These are phyloP conservation scores for Diadegma fenestrale DNA, from an alignment of 2,888 invertebrate genomes.

Conservation along the genomic window DNA sequence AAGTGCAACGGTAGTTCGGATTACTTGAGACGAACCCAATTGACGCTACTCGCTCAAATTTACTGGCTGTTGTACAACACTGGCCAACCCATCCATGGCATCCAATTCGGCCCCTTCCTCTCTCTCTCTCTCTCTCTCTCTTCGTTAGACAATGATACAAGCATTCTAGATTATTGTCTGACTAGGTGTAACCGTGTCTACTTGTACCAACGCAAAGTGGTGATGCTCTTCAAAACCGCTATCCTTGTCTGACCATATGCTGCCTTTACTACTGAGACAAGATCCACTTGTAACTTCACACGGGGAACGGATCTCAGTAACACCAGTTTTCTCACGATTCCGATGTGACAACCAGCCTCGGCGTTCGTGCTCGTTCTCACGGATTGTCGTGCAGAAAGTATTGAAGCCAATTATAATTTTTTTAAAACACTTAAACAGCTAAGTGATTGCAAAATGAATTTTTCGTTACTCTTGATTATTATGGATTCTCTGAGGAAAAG, in stretches of 20 bases:
- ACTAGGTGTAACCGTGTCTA: constrained; percentile 64
- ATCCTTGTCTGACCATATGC: constrained; percentile 65
- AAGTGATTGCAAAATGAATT: neutral
- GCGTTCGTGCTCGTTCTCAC: neutral
- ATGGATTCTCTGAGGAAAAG: neutral
- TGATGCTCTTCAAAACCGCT: constrained; percentile 20
- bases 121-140: neutral
- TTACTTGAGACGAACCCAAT: constrained; percentile 29
- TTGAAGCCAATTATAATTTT: neutral
- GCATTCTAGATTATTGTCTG: constrained; percentile 64
- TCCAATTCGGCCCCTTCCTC: neutral
- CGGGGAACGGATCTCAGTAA: neutral
- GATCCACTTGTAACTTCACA: constrained; percentile 45
- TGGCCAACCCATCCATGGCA: constrained; percentile 26
- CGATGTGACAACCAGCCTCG: neutral
- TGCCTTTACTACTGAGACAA: constrained; percentile 59
- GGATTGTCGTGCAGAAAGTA: neutral
- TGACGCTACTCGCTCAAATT: constrained; percentile 10
- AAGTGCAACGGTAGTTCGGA: neutral
- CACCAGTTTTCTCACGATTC: constrained; percentile 11
- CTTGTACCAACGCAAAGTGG: constrained; percentile 46
- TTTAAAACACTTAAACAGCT: no score
- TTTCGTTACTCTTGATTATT: neutral
- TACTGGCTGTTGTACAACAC: constrained; percentile 2
- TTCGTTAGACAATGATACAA: neutral